Base-by-base conservation (phyloP, 2,113 vertebrate species). In the Tringa solitaria region DNA sequence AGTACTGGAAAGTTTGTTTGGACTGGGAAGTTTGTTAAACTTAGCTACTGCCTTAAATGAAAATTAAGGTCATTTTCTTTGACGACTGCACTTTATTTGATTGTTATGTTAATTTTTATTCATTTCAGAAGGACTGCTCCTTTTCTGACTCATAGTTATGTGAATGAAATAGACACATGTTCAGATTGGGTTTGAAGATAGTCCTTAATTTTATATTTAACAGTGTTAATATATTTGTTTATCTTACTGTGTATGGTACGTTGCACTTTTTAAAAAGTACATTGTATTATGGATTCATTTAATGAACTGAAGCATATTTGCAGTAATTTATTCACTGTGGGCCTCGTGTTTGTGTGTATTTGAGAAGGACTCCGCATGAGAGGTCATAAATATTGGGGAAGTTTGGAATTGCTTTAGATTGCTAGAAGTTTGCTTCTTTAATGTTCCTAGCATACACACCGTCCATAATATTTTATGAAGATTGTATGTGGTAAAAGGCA, bases 291-390 rank as follows among this genome's bases (percentile, higher is more conserved):
- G 57, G 46, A 84, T 74, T 90, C 39, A 81, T 89, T 90, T 95
- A 95, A 88, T 88, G 85, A 92, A 75, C 76, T 86, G 76, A 92
- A 87, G 80, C 73, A 72, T 87, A 81, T 87, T 78, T 90, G 39
- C 60, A 93, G 48, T 87, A 87, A 91, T 90, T 79, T 93, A 61
- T 96, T 92, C 89, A 86, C 57, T 75, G 33, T n/a, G 26, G 9
- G 14, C 37, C 43, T 92, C 35, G 56, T 81, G 48, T 84, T 60
- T 86, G 12, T 59, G 12, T 53, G 24, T 90, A 53, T 87, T 85
- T 82, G 50, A 89, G 84, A 75, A 93, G 69, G 41, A 89, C 77
- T 94, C n/a, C 89, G 60, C 61, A 91, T 65, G 69, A 79, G 46
- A 91, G 20, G 48, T 59, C 75, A 91, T 80, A 91, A 94, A 96